Base-by-base conservation (phyloP, 37 sponge, comb jelly and placozoan species). In the Lycopodina hypogea region DNA sequence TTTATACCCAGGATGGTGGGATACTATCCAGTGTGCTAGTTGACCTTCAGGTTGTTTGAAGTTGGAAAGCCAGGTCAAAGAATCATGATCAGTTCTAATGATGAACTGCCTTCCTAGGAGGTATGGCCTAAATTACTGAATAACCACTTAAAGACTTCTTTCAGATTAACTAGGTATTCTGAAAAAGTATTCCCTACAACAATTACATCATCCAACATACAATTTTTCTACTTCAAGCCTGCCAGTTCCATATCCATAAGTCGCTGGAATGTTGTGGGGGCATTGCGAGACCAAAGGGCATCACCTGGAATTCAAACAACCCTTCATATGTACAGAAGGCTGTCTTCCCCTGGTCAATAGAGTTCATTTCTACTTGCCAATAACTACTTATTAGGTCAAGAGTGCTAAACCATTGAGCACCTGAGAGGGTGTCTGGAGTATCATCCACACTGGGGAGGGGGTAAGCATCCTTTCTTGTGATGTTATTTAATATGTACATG, bases 21-120 rank as follows among this genome's bases (percentile, higher is more conserved):
- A 42, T 18, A 85, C 78, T 59, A 77, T 34, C 85, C 84, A 84
- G 12, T 71, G 70, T 12, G 77, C 78, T 29, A 85, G 19, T 30
- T 77, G 71, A 23, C 78, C 79, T 26, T 68, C 58, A 28, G 80
- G 86, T 28, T 85, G 79, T 53, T 72, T 78, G 73, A 85, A 85
- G 28, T 58, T 73, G 22, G 22, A 24, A 24, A 85, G 61, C 80
- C 71, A 80, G 17, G 35, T n/a, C n/a, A n/a, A n/a, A n/a, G n/a
- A n/a, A n/a, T n/a, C n/a, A n/a, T n/a, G n/a, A n/a, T n/a, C n/a
- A n/a, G n/a, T n/a, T n/a, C n/a, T n/a, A n/a, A n/a, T n/a, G n/a
- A n/a, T n/a, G n/a, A n/a, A n/a, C n/a, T n/a, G n/a, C n/a, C n/a
- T n/a, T n/a, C n/a, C n/a, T n/a, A n/a, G n/a, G n/a, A n/a, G n/a